These are phyloP conservation scores for Cantharis nigra DNA, from an alignment of 2,888 invertebrate genomes.

Conservation along the genomic window DNA sequence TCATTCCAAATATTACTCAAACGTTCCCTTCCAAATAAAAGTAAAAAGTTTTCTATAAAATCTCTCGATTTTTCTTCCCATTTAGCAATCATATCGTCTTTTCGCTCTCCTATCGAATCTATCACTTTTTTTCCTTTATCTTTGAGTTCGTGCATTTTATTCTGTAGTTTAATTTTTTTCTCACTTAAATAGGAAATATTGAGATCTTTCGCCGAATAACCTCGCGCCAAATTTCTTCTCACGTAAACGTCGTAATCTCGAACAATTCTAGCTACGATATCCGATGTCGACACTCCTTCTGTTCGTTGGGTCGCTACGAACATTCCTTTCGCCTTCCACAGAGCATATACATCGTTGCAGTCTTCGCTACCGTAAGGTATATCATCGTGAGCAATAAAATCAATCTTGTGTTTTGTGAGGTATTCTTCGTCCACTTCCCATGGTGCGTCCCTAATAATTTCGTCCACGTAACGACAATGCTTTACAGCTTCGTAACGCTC, in stretches of 20 bases:
- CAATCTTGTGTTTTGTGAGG: constrained; percentile 91
- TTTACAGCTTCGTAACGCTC: constrained; percentile 98
- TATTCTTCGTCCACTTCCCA: constrained; percentile 94
- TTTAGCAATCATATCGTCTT: constrained; percentile 87
- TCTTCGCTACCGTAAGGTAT: constrained; percentile 92
- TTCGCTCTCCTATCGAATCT: constrained; percentile 80
- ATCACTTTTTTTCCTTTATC: constrained; percentile 90
- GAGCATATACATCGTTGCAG: constrained; percentile 84
- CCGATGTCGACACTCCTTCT: constrained; percentile 93
- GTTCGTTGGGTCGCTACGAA: constrained; percentile 97
- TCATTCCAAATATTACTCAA: constrained; percentile 91
- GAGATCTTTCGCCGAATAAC: constrained; percentile 97
- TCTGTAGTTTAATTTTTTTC: constrained; percentile 94
- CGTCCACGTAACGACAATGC: constrained; percentile 99
- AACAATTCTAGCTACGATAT: constrained; percentile 97
- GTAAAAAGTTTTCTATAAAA: constrained; percentile 92
- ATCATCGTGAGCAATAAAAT: constrained; percentile 99
- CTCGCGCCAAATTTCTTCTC: constrained; percentile 92
- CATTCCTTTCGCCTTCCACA: constrained; percentile 93
- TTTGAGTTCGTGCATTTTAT: constrained; percentile 95
- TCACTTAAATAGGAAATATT: constrained; percentile 98
- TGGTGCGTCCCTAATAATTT: constrained; percentile 90
- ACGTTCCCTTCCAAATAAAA: constrained; percentile 89
- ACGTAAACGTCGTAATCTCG: constrained; percentile 99
- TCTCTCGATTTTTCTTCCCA: constrained; percentile 99